Base-by-base conservation (phyloP, 2,888 invertebrate genomes). In the Perithous albicinctus region DNA sequence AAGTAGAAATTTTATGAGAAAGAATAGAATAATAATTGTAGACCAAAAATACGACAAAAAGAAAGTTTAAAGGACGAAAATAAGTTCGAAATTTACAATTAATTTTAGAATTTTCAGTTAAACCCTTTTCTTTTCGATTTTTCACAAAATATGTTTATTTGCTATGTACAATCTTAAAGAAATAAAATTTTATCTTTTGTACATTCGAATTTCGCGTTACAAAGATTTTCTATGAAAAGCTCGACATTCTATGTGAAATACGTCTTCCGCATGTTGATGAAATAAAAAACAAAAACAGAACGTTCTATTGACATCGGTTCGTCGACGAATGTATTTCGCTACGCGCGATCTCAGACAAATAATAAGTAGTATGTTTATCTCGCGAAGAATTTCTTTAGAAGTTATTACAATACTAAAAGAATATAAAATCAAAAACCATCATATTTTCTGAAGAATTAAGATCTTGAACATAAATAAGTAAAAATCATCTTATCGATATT, bases 111-210 rank as follows among this genome's bases (percentile, higher is more conserved):
- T 1, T 29, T 35, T 32, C 12, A 1, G 7, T n/a, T 15, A 32
- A 3, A 59, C 0, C 32, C 1, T 15, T 29, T 54, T 41, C n/a
- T 5, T 67, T 61, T n/a, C 43, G 29, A 41, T 43, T 63, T 83
- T 23, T 35, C 67, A 61, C 26, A 73, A 73, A 72, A 76, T 66
- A 76, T 61, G 46, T 64, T 20, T 63, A 38, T 66, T 61, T 32
- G 18, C 38, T 78, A 69, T 78, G 59, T 75, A 82, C 75, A 78
- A 32, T 69, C 78, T 74, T 70, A 46, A 51, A 1, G 26, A 35
- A 80, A 67, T 41, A 48, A 73, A 77, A 38, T 32, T 8, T 41
- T 23, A n/a, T 43, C 32, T 73, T 73, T 72, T 64, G 46, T 72
- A 59, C 43, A 59, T 46, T 32, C 2, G 7, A 59, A 35, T 59